Conservation (phyloP, 2,888 invertebrate genomes). For the Microchrysa polita region DNA sequence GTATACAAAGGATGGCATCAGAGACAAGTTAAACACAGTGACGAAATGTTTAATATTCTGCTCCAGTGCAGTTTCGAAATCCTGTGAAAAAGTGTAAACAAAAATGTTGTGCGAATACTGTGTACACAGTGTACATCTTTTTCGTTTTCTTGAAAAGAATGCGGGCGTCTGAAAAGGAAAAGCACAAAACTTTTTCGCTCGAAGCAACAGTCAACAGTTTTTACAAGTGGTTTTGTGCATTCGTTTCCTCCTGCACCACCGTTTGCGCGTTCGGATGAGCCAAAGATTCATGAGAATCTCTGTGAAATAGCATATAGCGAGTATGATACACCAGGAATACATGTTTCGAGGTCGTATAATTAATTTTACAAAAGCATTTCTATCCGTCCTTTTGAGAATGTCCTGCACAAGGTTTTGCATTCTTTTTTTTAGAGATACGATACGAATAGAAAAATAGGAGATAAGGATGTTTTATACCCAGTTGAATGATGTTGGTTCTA, state of each 20-base stretch:
- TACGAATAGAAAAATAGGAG: too few relatives aligned
- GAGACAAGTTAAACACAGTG: conserved; percentile 9
- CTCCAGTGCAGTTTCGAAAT: neutral
- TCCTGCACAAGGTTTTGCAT: too few relatives aligned
- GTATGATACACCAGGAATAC: neutral
- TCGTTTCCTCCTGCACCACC: conserved; percentile 3
- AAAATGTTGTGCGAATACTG: too few relatives aligned
- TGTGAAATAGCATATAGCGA: too few relatives aligned
- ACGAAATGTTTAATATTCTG: conserved; percentile 22
- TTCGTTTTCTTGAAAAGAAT: neutral
- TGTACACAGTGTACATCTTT: too few relatives aligned
- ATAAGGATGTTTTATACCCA: too few relatives aligned
- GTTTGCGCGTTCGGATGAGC: neutral
- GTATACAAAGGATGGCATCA: too few relatives aligned
- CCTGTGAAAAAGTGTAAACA: conserved; percentile 30
- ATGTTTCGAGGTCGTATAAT: conserved; percentile 37
- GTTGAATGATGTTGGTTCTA: too few relatives aligned
- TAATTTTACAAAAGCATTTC: conserved; percentile 37
- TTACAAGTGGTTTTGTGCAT: conserved; percentile 29
- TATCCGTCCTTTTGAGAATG: neutral
- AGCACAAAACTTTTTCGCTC: conserved; percentile 22
- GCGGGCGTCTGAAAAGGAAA: neutral
- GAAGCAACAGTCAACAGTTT: conserved; percentile 35
- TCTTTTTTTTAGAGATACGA: too few relatives aligned
- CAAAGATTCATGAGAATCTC: conserved; percentile 1